These are phyloP conservation scores for Acanthosepion pharaonis DNA, from an alignment of 2,888 invertebrate species.

Conservation along the genomic window DNA sequence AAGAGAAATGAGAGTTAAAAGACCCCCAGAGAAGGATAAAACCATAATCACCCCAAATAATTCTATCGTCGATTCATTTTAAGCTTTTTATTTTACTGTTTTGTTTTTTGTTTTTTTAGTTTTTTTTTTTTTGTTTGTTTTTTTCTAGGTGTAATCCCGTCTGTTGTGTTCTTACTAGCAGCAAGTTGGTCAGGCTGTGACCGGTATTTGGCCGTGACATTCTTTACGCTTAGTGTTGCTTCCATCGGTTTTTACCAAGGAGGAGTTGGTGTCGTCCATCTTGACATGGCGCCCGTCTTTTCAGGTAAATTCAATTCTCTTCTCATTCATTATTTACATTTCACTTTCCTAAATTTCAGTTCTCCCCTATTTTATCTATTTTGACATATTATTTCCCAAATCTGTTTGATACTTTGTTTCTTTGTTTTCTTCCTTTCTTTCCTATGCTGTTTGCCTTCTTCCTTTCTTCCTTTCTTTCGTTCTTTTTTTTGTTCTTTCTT, in stretches of 20 bases:
- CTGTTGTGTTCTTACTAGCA: conserved; percentile 61
- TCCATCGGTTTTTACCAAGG: conserved; percentile 64
- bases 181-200: conserved; percentile 64
- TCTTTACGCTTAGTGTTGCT: conserved; percentile 56
- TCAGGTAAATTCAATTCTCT: conserved; percentile 56
- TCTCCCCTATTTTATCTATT: too few species aligned
- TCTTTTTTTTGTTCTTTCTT: too few species aligned
- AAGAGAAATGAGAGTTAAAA: too few species aligned
- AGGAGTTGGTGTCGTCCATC: conserved; percentile 66
- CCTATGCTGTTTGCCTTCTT: too few species aligned
- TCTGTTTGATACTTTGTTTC: too few species aligned
- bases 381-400: too few species aligned
- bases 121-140: background rate
- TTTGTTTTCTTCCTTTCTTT: too few species aligned
- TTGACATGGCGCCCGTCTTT: conserved; percentile 68
- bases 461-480: too few species aligned
- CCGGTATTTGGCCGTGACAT: conserved; percentile 58
- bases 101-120: too few species aligned
- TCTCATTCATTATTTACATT: background rate
- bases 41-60: too few species aligned
- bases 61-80: background rate
- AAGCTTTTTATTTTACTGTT: background rate
- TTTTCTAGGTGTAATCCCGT: conserved; percentile 55
- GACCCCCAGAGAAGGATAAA: too few species aligned
- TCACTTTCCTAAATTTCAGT: background rate